These are phyloP conservation scores for Catonia carolina DNA, from an alignment of 2,888 invertebrate genomes.

Conservation along the genomic window DNA sequence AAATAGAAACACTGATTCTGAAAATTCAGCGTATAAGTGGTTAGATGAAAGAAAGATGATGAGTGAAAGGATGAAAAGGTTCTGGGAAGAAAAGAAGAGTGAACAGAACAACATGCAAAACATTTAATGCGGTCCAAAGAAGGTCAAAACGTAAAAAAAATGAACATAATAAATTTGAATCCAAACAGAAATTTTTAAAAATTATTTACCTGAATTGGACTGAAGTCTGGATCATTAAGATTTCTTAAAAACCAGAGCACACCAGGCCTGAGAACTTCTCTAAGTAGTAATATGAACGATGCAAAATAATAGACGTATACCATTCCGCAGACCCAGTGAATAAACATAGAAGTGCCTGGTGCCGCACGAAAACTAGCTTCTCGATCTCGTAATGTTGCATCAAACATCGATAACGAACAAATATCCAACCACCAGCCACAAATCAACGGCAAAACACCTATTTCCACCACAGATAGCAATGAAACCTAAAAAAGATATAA, in stretches of 20 bases:
- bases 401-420: conserved; percentile 88
- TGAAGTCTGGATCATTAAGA: conserved; percentile 97
- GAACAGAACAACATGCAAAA: too few species aligned
- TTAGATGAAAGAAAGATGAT: too few species aligned
- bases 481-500: conserved; percentile 61
- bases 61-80: too few species aligned
- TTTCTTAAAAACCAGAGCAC: conserved; percentile 98
- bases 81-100: too few species aligned
- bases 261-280: conserved; percentile 93
- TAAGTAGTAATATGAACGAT: conserved; percentile 83
- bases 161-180: too few species aligned
- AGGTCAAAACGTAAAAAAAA: too few species aligned
- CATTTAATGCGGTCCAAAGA: too few species aligned
- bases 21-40: too few species aligned
- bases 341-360: conserved; percentile 94
- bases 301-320: conserved; percentile 99
- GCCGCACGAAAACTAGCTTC: conserved; percentile 77
- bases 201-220: conserved; percentile 87
- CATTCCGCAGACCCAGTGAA: conserved; percentile 99
- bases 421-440: conserved; percentile 99
- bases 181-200: too few species aligned
- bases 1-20: too few species aligned
- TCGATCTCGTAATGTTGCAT: conserved; percentile 80
- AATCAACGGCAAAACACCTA: conserved; percentile 91
- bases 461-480: conserved; percentile 90